Base-by-base conservation (phyloP, 2,888 invertebrate species). In the Fragum sueziense region DNA sequence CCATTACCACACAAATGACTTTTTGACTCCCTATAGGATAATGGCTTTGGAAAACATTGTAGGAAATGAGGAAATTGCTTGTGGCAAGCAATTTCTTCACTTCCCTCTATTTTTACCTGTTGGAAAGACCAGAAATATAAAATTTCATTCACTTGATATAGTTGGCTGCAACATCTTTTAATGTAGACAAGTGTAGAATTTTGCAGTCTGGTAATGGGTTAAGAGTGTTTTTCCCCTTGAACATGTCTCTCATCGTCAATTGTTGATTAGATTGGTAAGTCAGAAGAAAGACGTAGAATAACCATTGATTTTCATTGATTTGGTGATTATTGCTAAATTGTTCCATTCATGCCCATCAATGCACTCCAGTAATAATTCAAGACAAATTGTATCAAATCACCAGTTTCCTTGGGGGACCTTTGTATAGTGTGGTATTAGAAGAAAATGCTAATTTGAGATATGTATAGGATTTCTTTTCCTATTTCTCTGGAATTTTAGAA, bases 311-410 rank as follows among this genome's bases (percentile, higher is more conserved):
- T 41, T 41, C 22, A 34, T 27, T 27, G 25, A 41, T 20, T 41
- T 27, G 67, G 41, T 67, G 41, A 67, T 67, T 41, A 41, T 25
- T 62, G 37, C 67, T 67, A 41, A 67, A 67, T 67, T 41, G 41
- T 41, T 41, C 67, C 31, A 41, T 41, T 67, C 67, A 67, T 61
- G 29, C 33, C 29, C 11, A 61, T 31, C 61, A 47, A 47, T 47
- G 47, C 4, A 47, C 17, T n/a, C n/a, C 47, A 20, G 17, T 14
- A 47, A 47, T 47, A 9, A 47, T 47, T 47, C 47, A 47, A 47
- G 47, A 47, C 47, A 47, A 47, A 47, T 47, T 47, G 17, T 47
- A 47, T 47, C 7, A 14, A 47, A 9, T 9, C 47, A 47, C 4
- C n/a, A 2, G 17, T 14, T 47, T 2, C 7, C n/a, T 14, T 9